These are phyloP conservation scores for Petrocephalus sullivani DNA, from an alignment of 2,797 vertebrate species.

Conservation along the genomic window DNA sequence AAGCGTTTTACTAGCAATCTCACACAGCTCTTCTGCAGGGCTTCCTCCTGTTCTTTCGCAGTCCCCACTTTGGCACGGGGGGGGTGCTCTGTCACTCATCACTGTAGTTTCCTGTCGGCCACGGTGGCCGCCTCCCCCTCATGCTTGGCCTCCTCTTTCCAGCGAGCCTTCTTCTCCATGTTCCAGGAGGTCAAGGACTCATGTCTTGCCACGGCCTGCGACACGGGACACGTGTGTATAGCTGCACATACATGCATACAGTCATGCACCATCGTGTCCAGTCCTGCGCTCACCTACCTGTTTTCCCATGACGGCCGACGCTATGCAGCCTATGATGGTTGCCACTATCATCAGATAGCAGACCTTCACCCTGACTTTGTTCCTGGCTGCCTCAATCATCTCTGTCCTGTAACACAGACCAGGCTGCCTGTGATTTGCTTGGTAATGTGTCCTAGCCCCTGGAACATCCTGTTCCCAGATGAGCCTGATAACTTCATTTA, in stretches of 20 bases:
- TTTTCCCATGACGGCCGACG: slow-evolving; percentile 74
- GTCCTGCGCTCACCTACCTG: slow-evolving; percentile 59
- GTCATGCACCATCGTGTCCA: neutral
- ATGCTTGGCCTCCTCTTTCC: slow-evolving; percentile 58
- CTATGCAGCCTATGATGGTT: slow-evolving; percentile 67
- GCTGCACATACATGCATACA: neutral
- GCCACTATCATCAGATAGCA: slow-evolving; percentile 76
- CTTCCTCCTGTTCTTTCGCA: neutral
- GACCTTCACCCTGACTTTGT: slow-evolving; percentile 71
- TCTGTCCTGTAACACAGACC: slow-evolving; percentile 63
- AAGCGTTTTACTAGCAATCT: neutral
- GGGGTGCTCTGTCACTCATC: slow-evolving; percentile 26
- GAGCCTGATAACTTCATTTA: slow-evolving; percentile 29
- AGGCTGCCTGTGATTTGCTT: neutral
- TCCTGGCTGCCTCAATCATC: slow-evolving; percentile 75
- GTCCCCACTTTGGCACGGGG: neutral
- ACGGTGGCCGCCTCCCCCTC: slow-evolving; percentile 26
- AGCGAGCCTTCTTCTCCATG: slow-evolving; percentile 77
- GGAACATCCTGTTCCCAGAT: slow-evolving; percentile 38
- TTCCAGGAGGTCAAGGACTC: slow-evolving; percentile 67
- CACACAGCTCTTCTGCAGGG: neutral
- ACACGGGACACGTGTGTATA: neutral
- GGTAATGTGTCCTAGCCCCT: slow-evolving; percentile 34
- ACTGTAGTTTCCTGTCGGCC: slow-evolving; percentile 48
- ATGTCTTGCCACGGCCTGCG: slow-evolving; percentile 64